phyloP scores from a whole-genome alignment of 2,797 vertebrate species.

The Sebastes miniatus region DNA sequence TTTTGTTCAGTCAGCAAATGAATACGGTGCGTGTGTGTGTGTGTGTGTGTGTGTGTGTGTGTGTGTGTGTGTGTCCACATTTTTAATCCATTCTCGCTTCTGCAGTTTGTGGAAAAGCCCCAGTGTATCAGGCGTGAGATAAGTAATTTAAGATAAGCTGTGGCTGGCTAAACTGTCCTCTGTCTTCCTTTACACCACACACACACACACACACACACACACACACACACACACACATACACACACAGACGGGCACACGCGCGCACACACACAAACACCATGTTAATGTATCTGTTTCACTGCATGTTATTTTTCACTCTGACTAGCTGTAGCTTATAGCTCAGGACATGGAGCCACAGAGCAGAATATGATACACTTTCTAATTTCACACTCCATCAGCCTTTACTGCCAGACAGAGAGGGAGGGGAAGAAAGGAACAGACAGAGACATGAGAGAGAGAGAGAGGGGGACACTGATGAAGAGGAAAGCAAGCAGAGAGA shows the following conservation, averaged over 20 bases:
- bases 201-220: background rate
- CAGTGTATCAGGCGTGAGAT: constrained; percentile 64
- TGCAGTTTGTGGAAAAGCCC: constrained; percentile 55
- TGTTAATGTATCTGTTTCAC: constrained; percentile 79
- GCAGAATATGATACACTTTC: constrained; percentile 96
- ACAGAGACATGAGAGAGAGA: constrained; percentile 33
- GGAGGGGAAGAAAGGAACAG: constrained; percentile 56
- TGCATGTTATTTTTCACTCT: constrained; percentile 80
- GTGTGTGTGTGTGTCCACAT: constrained; percentile 5
- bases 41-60: too few relatives aligned
- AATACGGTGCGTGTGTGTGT: background rate
- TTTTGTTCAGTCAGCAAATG: constrained; percentile 46
- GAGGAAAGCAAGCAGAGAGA: constrained; percentile 51
- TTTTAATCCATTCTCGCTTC: constrained; percentile 50
- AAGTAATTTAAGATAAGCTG: constrained; percentile 76
- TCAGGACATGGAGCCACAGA: constrained; percentile 77
- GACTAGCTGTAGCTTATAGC: constrained; percentile 80
- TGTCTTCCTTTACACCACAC: constrained; percentile 39
- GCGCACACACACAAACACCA: constrained; percentile 50
- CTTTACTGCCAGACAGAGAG: constrained; percentile 86
- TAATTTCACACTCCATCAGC: constrained; percentile 99
- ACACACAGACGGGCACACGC: background rate
- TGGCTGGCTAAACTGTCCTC: constrained; percentile 64
- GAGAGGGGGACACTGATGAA: constrained; percentile 24
- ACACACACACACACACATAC: background rate